A percentile compares a stretch with the other conserved stretches of the same genome.
Conservation (phyloP, 2,113 vertebrate genomes). For the Elanus axillaris region DNA sequence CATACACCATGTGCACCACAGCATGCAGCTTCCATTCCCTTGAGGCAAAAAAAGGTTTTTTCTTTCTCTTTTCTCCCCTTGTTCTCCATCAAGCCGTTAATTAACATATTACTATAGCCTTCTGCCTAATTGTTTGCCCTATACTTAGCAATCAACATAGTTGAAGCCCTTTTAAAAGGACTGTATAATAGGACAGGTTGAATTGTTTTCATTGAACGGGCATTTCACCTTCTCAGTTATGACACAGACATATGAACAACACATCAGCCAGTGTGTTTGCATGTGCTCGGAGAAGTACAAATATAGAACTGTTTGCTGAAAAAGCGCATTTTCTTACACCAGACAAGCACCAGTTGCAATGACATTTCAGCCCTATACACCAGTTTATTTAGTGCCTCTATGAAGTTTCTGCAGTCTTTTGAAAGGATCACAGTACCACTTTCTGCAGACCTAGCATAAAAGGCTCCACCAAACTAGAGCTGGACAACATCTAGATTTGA, state of each 20-base stretch:
- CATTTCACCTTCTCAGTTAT: not conserved
- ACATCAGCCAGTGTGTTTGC: too few relatives aligned
- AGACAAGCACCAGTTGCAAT: not conserved
- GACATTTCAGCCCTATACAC: not conserved
- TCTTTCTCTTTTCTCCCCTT: not conserved
- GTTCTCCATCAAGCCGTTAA: slow-evolving; percentile 21
- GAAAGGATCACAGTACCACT: not conserved
- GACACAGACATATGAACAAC: not conserved
- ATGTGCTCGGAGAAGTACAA: not conserved
- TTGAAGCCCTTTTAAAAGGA: not conserved
- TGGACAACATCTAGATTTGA: not conserved
- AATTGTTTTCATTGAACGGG: not conserved
- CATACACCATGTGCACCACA: slow-evolving; percentile 46
- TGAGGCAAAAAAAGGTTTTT: slow-evolving; percentile 3
- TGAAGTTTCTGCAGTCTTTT: not conserved
- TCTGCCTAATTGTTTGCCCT: not conserved
- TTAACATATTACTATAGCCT: not conserved
- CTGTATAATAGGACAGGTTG: not conserved
- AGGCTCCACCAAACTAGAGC: not conserved
- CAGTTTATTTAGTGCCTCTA: not conserved
- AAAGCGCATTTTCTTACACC: not conserved
- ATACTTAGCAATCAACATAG: not conserved
- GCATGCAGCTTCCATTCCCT: slow-evolving; percentile 50
- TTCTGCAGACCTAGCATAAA: not conserved
- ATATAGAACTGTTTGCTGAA: not conserved